Percentiles rank a stretch among this genome's conserved stretches.
phyloP scores from a whole-genome alignment of 1,140 invertebrate genomes.

The Camponotus floridanus region DNA sequence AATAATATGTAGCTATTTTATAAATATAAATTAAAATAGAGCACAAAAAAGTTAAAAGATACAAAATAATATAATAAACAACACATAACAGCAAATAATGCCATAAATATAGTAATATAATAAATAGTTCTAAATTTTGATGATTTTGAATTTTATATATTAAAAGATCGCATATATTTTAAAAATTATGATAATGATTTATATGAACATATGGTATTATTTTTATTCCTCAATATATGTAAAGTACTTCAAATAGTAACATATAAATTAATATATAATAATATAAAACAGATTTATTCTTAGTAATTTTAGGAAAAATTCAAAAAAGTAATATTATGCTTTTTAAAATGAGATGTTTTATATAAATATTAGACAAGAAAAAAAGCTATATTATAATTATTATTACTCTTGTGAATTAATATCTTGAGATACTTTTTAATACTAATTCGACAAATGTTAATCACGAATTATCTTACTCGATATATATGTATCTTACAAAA shows the following conservation, averaged over 20 bases:
- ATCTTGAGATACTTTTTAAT: neutral
- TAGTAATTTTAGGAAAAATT: neutral
- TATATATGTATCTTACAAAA: neutral
- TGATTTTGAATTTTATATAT: neutral
- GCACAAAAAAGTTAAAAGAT: neutral
- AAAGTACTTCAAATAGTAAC: neutral
- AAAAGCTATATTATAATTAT: neutral
- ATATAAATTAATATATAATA: neutral
- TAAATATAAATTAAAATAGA: neutral
- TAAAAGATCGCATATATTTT: neutral
- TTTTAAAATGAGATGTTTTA: neutral
- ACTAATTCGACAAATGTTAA: neutral
- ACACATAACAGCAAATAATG: too few relatives aligned
- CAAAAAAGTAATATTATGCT: neutral
- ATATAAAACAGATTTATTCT: neutral
- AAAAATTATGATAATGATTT: neutral
- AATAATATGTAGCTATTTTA: neutral
- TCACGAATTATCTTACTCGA: neutral
- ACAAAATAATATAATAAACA: slow-evolving; percentile 1
- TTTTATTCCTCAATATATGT: neutral
- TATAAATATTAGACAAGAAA: neutral
- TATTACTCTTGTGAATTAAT: neutral
- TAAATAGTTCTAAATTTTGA: neutral
- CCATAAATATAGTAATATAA: neutral
- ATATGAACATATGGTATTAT: neutral